Base-by-base conservation (phyloP, 2,888 invertebrate genomes). In the Himalopsyche japonica region DNA sequence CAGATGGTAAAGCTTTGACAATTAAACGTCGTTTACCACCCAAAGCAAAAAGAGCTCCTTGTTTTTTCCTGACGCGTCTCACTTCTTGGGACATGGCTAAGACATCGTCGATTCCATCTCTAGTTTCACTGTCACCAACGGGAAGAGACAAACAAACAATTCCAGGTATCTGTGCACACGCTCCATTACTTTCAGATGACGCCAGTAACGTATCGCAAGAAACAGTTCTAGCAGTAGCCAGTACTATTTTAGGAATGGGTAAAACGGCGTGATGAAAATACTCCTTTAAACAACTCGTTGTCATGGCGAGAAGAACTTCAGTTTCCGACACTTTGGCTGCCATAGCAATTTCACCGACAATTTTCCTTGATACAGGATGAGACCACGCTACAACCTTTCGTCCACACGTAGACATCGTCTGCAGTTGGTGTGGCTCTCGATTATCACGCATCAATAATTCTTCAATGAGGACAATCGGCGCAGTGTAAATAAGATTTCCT, bases 351-450 rank as follows among this genome's bases (percentile, higher is more conserved):
- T 93, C 91, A 80, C 92, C 92, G 8, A 96, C 90, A 18, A 92
- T 89, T 0, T 93, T 93, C 7, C 93, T 90, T 8, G 94, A 91
- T 0, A 95, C 93, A 0, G 94, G 93, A 0, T 94, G 93, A 0
- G 95, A 95, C 95, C 96, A 96, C 0, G 95, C 93, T 3, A 95
- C 93, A 1, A 95, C 94, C 91, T 96, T 95, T 86, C 95, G 91
- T 1, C 95, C 95, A 88, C 95, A 95, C 32, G 95, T 91, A 0
- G 95, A 94, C 18, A 94, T 93, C 0, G 94, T 94, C 88, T 95
- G 95, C 83, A 94, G 88, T 70, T 93, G 89, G 88, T 94, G 93
- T 30, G 92, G 88, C 6, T 89, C 91, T 77, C 91, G 91, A 1
- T 93, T 92, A 85, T 93, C 91, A 27, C 92, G 92, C 30, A 93